Percentiles rank a stretch among this genome's conserved stretches.
These are phyloP conservation scores for Scaptodrosophila lebanonensis DNA, from an alignment of 1,140 invertebrate species.

Conservation along the genomic window DNA sequence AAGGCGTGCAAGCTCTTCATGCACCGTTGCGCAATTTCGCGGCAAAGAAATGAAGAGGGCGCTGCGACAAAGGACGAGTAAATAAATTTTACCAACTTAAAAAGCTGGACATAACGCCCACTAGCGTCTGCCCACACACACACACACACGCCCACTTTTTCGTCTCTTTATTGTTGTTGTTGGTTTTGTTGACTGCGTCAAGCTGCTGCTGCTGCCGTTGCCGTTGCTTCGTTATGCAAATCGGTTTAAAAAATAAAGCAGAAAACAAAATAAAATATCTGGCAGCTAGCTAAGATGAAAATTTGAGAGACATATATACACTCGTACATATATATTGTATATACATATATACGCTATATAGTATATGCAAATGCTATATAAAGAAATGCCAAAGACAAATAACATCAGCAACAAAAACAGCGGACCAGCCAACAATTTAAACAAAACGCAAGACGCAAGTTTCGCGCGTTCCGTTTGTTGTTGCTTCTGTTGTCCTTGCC, in stretches of 20 bases:
- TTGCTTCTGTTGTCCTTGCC: constrained; percentile 24
- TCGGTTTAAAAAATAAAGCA: constrained; percentile 17
- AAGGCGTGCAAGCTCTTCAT: constrained; percentile 17
- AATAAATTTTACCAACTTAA: constrained; percentile 59
- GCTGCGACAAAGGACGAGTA: constrained; percentile 30
- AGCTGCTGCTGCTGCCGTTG: neutral
- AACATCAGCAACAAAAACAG: constrained; percentile 31
- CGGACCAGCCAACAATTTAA: constrained; percentile 47
- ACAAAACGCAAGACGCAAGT: constrained; percentile 31
- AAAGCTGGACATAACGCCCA: constrained; percentile 19
- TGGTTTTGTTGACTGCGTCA: too few species aligned
- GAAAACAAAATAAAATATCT: constrained; percentile 20
- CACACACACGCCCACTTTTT: constrained; percentile 32
- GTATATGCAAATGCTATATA: constrained; percentile 67
- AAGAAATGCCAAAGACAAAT: constrained; percentile 61
- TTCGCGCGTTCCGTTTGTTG: constrained; percentile 14
- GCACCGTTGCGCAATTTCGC: constrained; percentile 52
- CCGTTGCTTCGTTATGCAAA: constrained; percentile 67
- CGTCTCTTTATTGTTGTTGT: constrained; percentile 26
- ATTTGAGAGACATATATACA: constrained; percentile 47
- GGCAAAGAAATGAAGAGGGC: constrained; percentile 41
- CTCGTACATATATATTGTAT: constrained; percentile 29
- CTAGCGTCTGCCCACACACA: constrained; percentile 3
- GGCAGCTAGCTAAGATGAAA: constrained; percentile 46
- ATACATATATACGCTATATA: constrained; percentile 18